These are phyloP conservation scores for Trachelus iudaicus DNA, from an alignment of 2,888 invertebrate species.

Conservation along the genomic window DNA sequence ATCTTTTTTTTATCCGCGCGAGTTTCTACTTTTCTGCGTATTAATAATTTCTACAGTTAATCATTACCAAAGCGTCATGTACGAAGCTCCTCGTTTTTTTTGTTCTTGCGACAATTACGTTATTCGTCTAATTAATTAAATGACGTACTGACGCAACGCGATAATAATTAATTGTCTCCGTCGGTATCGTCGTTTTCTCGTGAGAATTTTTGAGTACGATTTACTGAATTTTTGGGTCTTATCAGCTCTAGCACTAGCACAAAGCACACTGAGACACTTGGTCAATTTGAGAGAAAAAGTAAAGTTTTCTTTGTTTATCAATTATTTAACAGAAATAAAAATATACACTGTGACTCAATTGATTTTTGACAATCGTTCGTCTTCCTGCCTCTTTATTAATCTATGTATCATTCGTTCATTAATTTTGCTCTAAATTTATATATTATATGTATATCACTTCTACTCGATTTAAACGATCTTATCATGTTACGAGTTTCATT, in stretches of 20 bases:
- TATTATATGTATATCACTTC: conserved; percentile 16
- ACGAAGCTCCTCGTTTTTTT: neutral
- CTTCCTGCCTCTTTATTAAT: neutral
- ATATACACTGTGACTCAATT: neutral
- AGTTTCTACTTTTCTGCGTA: neutral
- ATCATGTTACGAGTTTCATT: neutral
- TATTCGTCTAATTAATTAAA: neutral
- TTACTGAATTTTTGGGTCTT: neutral
- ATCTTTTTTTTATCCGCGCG: neutral
- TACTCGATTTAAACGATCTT: neutral
- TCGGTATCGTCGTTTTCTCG: neutral
- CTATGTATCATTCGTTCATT: neutral
- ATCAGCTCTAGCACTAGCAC: neutral
- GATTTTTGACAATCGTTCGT: neutral
- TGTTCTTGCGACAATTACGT: neutral
- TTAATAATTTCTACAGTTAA: neutral
- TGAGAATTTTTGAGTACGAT: neutral
- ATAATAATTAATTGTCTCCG: neutral
- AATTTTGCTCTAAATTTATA: conserved; percentile 23
- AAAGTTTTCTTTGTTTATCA: neutral
- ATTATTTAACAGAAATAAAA: neutral
- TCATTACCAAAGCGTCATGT: neutral
- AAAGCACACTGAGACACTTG: conserved; percentile 4
- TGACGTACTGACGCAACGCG: neutral
- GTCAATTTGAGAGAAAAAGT: neutral